Evolutionary conservation across 2,113 vertebrate species (phyloP), one percentile per base, ranked within the genome.

Genomic region (Geothlypis trichas): DNA sequence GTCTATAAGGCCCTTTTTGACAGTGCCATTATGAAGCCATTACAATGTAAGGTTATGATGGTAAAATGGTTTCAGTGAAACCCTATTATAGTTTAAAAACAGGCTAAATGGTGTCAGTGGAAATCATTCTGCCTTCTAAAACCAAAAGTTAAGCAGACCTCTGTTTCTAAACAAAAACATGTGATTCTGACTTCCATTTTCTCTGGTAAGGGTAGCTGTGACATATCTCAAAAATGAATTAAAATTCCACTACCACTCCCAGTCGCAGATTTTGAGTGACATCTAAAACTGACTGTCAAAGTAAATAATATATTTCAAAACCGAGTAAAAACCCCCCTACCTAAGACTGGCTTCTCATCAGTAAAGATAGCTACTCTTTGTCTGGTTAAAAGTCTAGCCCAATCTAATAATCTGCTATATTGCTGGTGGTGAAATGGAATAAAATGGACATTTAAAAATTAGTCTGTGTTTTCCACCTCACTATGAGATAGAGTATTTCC

Each of bases 51-150:
- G 84, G 65, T 91, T 87, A 67, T 67, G 93, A 84, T 78, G 81
- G 89, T 71, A 93, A 85, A 96, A 93, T 63, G 65, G 69, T 89
- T 88, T 95, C 84, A 94, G 33, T 88, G 89, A 93, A 92, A 86
- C 65, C 35, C 31, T 89, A 37, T 63, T 87, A 79, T 65, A 52
- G 79, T 67, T 95, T 95, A 75, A 94, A 96, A 94, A 77, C 65
- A 75, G 85, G 59, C 89, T 84, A 96, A 96, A 90, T 84, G 35
- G 61, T 89, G 87, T 86, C 76, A 87, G 52, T 88, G 66, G 68
- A 91, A 93, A 65, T 91, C 82, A 68, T 88, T 85, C 37, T 51
- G 80, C 46, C 58, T 93, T 80, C 63, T 71, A 65, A 92, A 95
- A 81, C 31, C 46, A 68, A 52, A 94, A 93, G 58, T 91, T 74